These are phyloP conservation scores for Synergus itoensis DNA, from an alignment of 2,888 invertebrate species.

Conservation along the genomic window DNA sequence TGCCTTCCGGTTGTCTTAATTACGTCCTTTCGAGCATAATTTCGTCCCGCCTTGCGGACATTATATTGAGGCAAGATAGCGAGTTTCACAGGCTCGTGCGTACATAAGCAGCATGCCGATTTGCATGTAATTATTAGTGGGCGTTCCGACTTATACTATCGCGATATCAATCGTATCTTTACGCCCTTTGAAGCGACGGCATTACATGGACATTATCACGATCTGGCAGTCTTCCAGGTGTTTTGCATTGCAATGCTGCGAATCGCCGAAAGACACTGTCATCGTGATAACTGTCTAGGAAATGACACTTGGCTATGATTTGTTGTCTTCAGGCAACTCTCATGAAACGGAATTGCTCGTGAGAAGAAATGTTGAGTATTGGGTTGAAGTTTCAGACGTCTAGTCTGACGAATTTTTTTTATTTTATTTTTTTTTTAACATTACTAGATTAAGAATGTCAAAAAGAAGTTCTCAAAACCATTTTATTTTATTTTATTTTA, in stretches of 20 bases:
- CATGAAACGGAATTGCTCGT: not conserved
- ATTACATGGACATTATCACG: slow-evolving; percentile 27
- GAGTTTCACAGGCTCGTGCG: slow-evolving; percentile 58
- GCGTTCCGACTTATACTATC: slow-evolving; percentile 62
- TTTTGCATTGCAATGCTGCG: not conserved
- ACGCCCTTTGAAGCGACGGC: slow-evolving; percentile 50
- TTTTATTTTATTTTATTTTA: too few relatives aligned
- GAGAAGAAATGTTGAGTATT: not conserved
- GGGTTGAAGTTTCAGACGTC: too few relatives aligned
- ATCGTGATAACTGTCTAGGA: not conserved
- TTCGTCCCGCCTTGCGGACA: slow-evolving; percentile 22
- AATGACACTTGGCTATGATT: not conserved
- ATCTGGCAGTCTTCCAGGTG: not conserved
- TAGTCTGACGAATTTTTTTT: too few relatives aligned
- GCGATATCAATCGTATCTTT: slow-evolving; percentile 64
- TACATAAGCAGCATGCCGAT: slow-evolving; percentile 58
- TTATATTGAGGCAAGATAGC: slow-evolving; percentile 6
- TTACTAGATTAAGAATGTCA: too few relatives aligned
- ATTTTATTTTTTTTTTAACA: too few relatives aligned
- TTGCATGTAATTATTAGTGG: slow-evolving; percentile 65
- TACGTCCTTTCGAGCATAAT: slow-evolving; percentile 24
- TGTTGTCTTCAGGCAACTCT: not conserved
- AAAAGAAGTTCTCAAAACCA: too few relatives aligned
- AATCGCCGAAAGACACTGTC: slow-evolving; percentile 11
- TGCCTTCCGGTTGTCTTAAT: slow-evolving; percentile 3